Percentiles rank a stretch among this genome's conserved stretches.
These are phyloP conservation scores for Bruchidius siliquastri DNA, from an alignment of 2,888 invertebrate species.

Conservation along the genomic window DNA sequence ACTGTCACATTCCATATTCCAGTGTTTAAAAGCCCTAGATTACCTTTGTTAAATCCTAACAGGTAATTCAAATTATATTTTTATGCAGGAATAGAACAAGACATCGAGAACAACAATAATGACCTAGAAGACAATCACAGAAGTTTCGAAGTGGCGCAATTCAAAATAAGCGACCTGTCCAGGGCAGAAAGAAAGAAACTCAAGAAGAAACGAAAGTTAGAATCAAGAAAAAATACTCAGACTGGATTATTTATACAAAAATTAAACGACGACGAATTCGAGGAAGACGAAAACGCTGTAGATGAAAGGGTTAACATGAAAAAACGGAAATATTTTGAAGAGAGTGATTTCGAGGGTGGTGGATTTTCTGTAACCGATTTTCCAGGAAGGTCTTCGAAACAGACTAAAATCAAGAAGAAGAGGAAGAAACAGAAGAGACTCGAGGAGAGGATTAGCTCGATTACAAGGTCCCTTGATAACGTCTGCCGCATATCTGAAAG, in stretches of 20 bases:
- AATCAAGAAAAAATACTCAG: conserved; percentile 25
- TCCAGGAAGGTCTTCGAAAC: conserved; percentile 18
- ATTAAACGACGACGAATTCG: conserved; percentile 20
- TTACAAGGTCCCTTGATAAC: conserved; percentile 34
- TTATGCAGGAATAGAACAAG: conserved; percentile 34
- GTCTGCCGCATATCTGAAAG: conserved; percentile 41
- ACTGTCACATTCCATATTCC: too few species aligned
- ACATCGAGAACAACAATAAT: conserved; percentile 34
- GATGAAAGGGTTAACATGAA: conserved; percentile 29
- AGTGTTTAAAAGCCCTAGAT: too few species aligned
- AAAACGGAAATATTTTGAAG: conserved; percentile 34
- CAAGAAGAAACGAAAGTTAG: conserved; percentile 37
- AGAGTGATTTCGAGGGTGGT: conserved; percentile 22
- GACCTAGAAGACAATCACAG: conserved; percentile 30
- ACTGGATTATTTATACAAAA: conserved; percentile 28
- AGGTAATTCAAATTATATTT: too few species aligned
- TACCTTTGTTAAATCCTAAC: too few species aligned
- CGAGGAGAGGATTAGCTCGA: conserved; percentile 34
- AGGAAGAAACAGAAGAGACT: conserved; percentile 29
- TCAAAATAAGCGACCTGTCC: conserved; percentile 35
- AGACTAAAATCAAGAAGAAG: conserved; percentile 27
- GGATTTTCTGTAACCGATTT: conserved; percentile 20
- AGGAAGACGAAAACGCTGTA: conserved; percentile 23
- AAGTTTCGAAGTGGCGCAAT: conserved; percentile 36
- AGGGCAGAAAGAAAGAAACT: conserved; percentile 39